Evolutionary conservation across 1,140 invertebrate species (phyloP).

Genomic region (Epicauta chinensis): DNA sequence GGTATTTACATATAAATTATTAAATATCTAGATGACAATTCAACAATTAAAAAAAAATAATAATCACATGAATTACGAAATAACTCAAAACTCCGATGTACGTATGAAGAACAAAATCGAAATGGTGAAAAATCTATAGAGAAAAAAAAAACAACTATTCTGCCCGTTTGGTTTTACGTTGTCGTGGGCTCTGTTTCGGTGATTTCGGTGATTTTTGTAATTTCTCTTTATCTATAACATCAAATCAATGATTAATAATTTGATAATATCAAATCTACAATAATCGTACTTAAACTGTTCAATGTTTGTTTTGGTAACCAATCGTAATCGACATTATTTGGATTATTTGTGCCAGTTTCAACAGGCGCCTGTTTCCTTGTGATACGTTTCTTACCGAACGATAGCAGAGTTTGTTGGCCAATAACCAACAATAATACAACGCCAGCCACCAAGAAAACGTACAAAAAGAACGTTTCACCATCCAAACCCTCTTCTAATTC

Average conservation of each 20-base stretch:
- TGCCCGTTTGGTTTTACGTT: slow-evolving; percentile 65
- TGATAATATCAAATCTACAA: background rate
- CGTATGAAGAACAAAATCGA: background rate
- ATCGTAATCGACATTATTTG: slow-evolving; percentile 93
- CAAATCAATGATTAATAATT: slow-evolving; percentile 2
- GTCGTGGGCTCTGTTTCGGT: slow-evolving; percentile 58
- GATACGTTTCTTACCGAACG: slow-evolving; percentile 60
- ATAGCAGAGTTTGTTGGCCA: slow-evolving; percentile 83
- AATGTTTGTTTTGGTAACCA: slow-evolving; percentile 93
- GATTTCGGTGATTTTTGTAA: slow-evolving; percentile 38
- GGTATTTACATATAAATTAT: slow-evolving; percentile 18
- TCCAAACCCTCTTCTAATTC: slow-evolving; percentile 96
- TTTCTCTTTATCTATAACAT: slow-evolving; percentile 44
- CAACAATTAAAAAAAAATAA: slow-evolving; percentile 19
- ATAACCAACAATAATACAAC: slow-evolving; percentile 81
- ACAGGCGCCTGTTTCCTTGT: slow-evolving; percentile 55
- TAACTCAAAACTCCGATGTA: background rate
- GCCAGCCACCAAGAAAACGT: slow-evolving; percentile 87
- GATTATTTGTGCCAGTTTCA: slow-evolving; percentile 79
- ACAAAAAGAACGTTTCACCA: slow-evolving; percentile 97
- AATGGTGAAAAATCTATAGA: background rate
- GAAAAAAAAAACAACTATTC: slow-evolving; percentile 43
- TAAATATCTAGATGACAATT: slow-evolving; percentile 13
- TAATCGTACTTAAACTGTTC: slow-evolving; percentile 68
- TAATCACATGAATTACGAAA: slow-evolving; percentile 20